Conservation (phyloP, 2,113 vertebrate genomes). For the Vulpes ferrilata region DNA sequence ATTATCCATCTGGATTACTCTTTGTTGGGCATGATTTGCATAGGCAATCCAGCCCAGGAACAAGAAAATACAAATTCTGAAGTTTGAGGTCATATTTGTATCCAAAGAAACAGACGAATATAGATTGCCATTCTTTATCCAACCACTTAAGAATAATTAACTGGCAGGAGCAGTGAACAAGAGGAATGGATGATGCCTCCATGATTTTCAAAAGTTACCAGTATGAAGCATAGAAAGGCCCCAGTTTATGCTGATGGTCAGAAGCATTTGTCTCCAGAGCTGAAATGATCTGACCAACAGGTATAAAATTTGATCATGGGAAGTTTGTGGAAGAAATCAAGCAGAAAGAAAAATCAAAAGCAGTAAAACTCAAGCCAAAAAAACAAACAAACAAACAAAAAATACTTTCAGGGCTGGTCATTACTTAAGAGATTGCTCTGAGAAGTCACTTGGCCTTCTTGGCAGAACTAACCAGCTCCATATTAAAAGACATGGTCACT, state of each 20-base stretch:
- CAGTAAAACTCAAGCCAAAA: constrained; percentile 65
- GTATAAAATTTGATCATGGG: constrained; percentile 68
- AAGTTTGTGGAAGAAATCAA: constrained; percentile 48
- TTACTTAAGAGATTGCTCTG: constrained; percentile 27
- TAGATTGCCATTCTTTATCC: not conserved
- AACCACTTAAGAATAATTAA: constrained; percentile 73
- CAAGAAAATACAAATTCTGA: constrained; percentile 57
- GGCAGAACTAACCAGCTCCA: not conserved
- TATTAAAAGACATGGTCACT: not conserved
- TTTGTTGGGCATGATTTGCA: constrained; percentile 64
- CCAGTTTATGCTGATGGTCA: not conserved
- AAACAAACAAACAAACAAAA: not conserved
- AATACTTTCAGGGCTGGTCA: not conserved
- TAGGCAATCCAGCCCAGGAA: constrained; percentile 62
- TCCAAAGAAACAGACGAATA: constrained; percentile 69
- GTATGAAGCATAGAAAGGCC: not conserved
- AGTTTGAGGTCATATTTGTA: constrained; percentile 56
- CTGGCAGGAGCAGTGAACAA: constrained; percentile 57
- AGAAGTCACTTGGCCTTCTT: constrained; percentile 43
- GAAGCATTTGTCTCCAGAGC: constrained; percentile 63
- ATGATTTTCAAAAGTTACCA: constrained; percentile 26
- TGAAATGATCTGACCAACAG: constrained; percentile 54
- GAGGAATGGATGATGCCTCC: not conserved
- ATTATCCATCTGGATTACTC: constrained; percentile 67
- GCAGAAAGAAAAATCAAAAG: constrained; percentile 71